Evolutionary conservation across 2,797 vertebrate genomes (phyloP).

Genomic region (Halcyon leucocephala): DNA sequence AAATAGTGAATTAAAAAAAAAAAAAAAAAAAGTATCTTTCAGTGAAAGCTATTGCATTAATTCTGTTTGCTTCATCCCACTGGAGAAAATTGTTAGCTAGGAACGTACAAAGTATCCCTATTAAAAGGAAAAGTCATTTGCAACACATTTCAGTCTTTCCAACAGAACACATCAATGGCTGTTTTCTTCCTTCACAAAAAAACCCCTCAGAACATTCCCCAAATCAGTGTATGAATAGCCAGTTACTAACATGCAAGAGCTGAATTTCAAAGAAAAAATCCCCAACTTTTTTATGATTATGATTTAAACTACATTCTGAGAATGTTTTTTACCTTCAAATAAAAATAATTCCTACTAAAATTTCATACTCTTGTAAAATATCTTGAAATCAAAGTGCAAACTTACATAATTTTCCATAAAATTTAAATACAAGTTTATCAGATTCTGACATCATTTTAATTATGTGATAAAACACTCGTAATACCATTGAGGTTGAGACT

Average conservation of each 20-base stretch:
- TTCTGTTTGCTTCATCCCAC: not conserved
- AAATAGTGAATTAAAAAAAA: not conserved
- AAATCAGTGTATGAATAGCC: not conserved
- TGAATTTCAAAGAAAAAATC: not conserved
- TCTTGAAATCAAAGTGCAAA: not conserved
- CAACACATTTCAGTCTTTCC: not conserved
- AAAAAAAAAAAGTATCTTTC: not conserved
- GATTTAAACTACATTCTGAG: not conserved
- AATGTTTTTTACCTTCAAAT: not conserved
- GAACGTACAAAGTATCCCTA: not conserved
- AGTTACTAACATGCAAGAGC: not conserved
- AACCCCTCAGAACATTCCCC: not conserved
- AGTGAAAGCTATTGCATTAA: not conserved
- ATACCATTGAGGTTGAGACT: not conserved
- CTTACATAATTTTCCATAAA: rapidly evolving
- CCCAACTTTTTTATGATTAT: not conserved
- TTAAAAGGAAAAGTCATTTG: not conserved
- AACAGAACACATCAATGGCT: not conserved
- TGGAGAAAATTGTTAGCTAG: not conserved
- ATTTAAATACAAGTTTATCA: not conserved
- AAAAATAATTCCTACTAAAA: not conserved
- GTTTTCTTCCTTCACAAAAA: not conserved
- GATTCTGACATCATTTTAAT: not conserved
- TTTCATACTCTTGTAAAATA: not conserved
- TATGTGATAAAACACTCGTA: not conserved